Base-by-base conservation (phyloP, 2,113 vertebrate species). In the Onychostoma macrolepis region DNA sequence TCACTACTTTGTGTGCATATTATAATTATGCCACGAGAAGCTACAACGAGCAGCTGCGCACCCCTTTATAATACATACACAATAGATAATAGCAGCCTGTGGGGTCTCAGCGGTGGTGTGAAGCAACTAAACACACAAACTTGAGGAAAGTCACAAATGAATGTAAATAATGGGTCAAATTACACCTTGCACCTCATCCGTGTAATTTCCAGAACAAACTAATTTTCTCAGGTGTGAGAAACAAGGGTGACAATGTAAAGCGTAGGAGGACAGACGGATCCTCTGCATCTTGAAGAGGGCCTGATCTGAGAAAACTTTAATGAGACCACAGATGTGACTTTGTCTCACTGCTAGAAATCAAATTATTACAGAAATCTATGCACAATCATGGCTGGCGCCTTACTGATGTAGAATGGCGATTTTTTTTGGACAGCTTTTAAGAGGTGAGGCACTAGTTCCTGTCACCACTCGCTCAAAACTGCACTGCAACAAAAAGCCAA, bases 281-380 rank as follows among this genome's bases (percentile, higher is more conserved):
- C 33, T 81, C 69, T 7, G 58, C 13, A 28, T 72, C 61, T 83
- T 19, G 30, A 56, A 58, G 58, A 36, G 7, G 48, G 12, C 56
- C 41, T 77, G 81, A 43, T 87, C 65, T 28, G 50, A 56, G 82
- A 21, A 82, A 86, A 36, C 80, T 80, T 85, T 87, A 83, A 82
- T 78, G 36, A 82, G 43, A 21, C 36, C 81, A 82, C 76, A 53
- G n/a, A 77, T 81, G 45, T 53, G 36, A 74, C 43, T 61, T 50
- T 43, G 58, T 63, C 5, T 36, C 33, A 63, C 12, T 43, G 71
- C 61, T 43, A 85, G 17, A 53, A 78, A 87, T 63, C 36, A 85
- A 41, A 83, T 77, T 41, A 85, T 82, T 81, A 26, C 83, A 83
- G 63, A 50, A 43, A 48, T 61, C 58, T 76, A 50, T 82, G 63